phyloP scores from a whole-genome alignment of 2,888 invertebrate genomes.

The Drosophila siamana region DNA sequence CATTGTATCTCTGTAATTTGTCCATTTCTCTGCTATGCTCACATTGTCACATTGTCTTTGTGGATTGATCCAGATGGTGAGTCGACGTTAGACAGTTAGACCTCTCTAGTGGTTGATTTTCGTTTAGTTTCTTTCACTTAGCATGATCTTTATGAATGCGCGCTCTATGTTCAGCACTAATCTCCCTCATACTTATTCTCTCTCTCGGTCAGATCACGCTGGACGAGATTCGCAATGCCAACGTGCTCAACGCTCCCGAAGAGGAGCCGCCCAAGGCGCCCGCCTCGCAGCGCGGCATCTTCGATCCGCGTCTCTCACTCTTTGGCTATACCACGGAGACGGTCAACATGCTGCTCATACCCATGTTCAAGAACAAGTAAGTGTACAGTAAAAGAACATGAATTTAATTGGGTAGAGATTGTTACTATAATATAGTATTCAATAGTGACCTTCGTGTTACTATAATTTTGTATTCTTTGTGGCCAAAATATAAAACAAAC shows the following conservation, averaged over 20 bases:
- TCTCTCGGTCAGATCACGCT: constrained; percentile 89
- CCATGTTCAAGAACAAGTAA: constrained; percentile 98
- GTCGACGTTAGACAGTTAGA: constrained; percentile 42
- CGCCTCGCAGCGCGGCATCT: constrained; percentile 86
- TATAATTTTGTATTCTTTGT: too few species aligned
- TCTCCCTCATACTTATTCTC: background rate
- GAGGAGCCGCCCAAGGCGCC: constrained; percentile 55
- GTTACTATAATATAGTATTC: too few species aligned
- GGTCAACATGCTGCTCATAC: constrained; percentile 95
- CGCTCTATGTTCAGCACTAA: constrained; percentile 8
- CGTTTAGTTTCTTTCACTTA: constrained; percentile 27
- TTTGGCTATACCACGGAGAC: constrained; percentile 98
- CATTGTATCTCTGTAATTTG: constrained; percentile 15
- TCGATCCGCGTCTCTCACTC: constrained; percentile 94
- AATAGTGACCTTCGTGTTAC: too few species aligned
- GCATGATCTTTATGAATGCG: constrained; percentile 35
- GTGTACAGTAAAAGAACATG: too few species aligned
- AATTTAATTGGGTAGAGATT: too few species aligned
- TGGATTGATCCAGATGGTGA: constrained; percentile 78
- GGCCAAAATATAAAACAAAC: too few species aligned
- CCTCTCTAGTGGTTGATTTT: constrained; percentile 37
- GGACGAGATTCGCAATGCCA: constrained; percentile 91
- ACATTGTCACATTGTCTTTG: constrained; percentile 44
- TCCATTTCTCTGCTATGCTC: constrained; percentile 52
- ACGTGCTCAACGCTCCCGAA: constrained; percentile 81